A percentile compares a stretch with the other conserved stretches of the same genome.
These are phyloP conservation scores for Eulacestoma nigropectus DNA, from an alignment of 2,113 vertebrate species.

Conservation along the genomic window DNA sequence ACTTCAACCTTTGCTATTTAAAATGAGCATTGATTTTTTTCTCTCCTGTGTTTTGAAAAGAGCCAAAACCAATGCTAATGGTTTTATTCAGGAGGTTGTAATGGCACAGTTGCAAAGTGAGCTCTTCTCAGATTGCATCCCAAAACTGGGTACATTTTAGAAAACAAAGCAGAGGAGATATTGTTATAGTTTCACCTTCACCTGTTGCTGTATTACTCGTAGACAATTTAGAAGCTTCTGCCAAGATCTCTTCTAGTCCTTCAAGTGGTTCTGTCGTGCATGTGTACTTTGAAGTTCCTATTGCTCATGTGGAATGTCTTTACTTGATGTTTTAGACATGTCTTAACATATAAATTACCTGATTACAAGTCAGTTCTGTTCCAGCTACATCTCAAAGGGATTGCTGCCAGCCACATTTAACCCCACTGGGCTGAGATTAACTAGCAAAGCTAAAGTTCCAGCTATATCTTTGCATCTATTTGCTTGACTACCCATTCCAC, in stretches of 20 bases:
- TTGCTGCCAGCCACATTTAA: constrained; percentile 20
- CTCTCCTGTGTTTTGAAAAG: background rate
- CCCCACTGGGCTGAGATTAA: background rate
- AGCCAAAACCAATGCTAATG: background rate
- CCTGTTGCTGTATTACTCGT: background rate
- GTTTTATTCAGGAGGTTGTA: background rate
- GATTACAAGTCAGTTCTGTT: constrained; percentile 13
- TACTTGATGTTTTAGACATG: background rate
- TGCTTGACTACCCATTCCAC: background rate
- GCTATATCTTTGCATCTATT: background rate
- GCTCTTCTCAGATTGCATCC: background rate
- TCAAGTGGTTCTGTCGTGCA: background rate
- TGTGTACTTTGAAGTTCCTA: background rate
- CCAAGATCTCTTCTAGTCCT: background rate
- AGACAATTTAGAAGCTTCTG: background rate
- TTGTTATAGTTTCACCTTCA: background rate
- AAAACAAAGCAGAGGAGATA: background rate
- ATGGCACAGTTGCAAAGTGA: background rate
- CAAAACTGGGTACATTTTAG: background rate
- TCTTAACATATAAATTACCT: background rate
- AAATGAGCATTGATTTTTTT: background rate
- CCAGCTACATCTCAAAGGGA: background rate
- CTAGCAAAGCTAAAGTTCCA: background rate
- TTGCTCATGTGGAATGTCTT: background rate
- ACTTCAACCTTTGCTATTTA: background rate